Conservation (phyloP, 1,140 invertebrate species). For the Hylaeus anthracinus region DNA sequence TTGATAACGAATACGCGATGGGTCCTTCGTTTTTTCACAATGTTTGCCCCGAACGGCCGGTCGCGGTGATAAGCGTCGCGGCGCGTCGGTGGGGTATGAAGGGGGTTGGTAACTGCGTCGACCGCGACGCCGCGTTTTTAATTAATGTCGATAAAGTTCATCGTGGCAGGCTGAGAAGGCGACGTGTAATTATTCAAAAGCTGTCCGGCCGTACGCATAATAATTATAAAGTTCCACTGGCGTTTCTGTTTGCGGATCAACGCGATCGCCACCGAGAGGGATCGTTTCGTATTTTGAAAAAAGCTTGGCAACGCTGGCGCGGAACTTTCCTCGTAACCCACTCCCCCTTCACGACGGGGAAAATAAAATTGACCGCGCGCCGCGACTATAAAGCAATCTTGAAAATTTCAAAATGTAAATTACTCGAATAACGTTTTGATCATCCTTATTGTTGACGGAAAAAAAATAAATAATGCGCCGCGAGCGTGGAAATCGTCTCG, state of each 20-base stretch:
- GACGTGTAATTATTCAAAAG: constrained; percentile 65
- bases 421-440: no score
- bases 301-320: neutral
- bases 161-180: constrained; percentile 53
- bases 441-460: no score
- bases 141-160: constrained; percentile 69
- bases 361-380: no score
- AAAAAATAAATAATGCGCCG: no score
- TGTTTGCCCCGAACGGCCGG: constrained; percentile 75
- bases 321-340: no score
- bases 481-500: neutral
- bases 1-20: constrained; percentile 78
- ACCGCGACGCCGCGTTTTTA: constrained; percentile 73
- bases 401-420: no score
- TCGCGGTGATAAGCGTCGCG: constrained; percentile 75
- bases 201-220: constrained; percentile 64
- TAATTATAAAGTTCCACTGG: constrained; percentile 65
- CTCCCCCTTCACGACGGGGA: no score
- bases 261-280: constrained; percentile 39
- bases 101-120: constrained; percentile 46
- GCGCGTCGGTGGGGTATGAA: constrained; percentile 45
- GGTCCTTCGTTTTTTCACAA: constrained; percentile 78
- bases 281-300: constrained; percentile 19
- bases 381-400: no score
- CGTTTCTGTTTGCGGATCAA: constrained; percentile 61